These are phyloP conservation scores for Neomorphus geoffroyi DNA, from an alignment of 2,797 vertebrate genomes.

Conservation along the genomic window DNA sequence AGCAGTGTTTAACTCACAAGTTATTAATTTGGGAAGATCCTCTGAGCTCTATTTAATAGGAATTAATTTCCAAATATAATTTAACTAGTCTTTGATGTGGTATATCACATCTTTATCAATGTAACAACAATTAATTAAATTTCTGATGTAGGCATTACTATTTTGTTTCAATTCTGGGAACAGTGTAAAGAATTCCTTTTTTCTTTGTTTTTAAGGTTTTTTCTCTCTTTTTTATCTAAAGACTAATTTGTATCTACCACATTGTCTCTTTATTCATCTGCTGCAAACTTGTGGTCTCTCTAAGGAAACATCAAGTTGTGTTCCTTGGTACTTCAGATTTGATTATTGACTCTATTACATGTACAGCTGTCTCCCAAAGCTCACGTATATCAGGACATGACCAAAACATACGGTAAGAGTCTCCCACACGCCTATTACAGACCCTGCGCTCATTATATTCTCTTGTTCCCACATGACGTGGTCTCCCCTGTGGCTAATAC, in stretches of 20 bases:
- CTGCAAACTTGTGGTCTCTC: constrained; percentile 46
- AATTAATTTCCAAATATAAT: constrained; percentile 64
- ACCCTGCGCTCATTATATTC: constrained; percentile 11
- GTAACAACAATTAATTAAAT: constrained; percentile 62
- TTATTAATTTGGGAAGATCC: constrained; percentile 44
- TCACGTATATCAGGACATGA: constrained; percentile 17
- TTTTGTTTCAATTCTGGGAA: constrained; percentile 8
- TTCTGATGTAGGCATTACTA: constrained; percentile 25
- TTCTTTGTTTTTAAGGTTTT: not conserved
- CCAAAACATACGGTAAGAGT: constrained; percentile 8
- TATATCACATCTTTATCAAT: constrained; percentile 64
- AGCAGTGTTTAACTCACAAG: constrained; percentile 40
- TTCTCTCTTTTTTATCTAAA: constrained; percentile 36
- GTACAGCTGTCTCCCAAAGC: constrained; percentile 42
- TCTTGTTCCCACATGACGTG: constrained; percentile 21
- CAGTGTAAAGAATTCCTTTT: not conserved
- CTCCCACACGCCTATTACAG: constrained; percentile 6
- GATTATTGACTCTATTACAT: constrained; percentile 51
- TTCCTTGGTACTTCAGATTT: constrained; percentile 52
- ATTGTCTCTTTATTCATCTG: constrained; percentile 33
- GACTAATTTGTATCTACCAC: constrained; percentile 42
- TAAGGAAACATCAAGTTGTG: constrained; percentile 51
- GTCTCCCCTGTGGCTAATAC: constrained; percentile 1
- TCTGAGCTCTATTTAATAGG: constrained; percentile 52
- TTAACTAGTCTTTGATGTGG: constrained; percentile 56